Conservation (phyloP, 1,140 invertebrate species). For the Drosophila bocqueti region DNA sequence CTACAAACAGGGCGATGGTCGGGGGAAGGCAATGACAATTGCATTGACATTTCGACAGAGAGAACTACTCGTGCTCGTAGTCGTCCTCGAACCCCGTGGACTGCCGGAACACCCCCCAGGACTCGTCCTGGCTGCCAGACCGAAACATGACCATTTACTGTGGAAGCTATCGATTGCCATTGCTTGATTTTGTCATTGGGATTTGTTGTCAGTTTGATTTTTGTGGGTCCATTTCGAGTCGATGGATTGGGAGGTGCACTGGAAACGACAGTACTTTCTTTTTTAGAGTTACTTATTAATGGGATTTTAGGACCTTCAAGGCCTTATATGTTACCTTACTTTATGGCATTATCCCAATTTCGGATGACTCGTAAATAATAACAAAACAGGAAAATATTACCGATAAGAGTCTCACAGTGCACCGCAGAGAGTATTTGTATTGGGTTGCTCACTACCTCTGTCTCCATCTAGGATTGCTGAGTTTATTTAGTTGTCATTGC, state of each 20-base stretch:
- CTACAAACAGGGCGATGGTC: conserved; percentile 13
- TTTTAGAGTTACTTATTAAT: neutral
- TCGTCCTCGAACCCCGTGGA: conserved; percentile 14
- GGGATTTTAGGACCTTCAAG: too few relatives aligned
- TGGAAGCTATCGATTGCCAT: conserved; percentile 71
- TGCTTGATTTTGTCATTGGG: conserved; percentile 82
- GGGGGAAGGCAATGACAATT: conserved; percentile 66
- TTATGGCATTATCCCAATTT: neutral
- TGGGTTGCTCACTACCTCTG: conserved; percentile 21
- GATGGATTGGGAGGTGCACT: conserved; percentile 3
- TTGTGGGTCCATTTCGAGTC: conserved; percentile 48
- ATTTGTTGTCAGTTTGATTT: conserved; percentile 82
- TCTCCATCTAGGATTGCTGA: conserved; percentile 18
- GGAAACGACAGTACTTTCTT: neutral
- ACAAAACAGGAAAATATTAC: neutral
- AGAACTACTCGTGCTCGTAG: conserved; percentile 24
- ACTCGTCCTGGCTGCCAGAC: conserved; percentile 57
- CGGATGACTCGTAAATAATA: neutral
- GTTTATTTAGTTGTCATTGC: conserved; percentile 80
- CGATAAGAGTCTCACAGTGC: conserved; percentile 10
- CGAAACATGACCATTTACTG: conserved; percentile 81
- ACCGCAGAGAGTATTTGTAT: conserved; percentile 60
- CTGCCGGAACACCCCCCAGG: conserved; percentile 11
- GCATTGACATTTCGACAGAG: conserved; percentile 76
- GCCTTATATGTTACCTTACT: too few relatives aligned